These are phyloP conservation scores for Amblyopsis rosae DNA, from an alignment of 2,113 vertebrate species.

Conservation along the genomic window DNA sequence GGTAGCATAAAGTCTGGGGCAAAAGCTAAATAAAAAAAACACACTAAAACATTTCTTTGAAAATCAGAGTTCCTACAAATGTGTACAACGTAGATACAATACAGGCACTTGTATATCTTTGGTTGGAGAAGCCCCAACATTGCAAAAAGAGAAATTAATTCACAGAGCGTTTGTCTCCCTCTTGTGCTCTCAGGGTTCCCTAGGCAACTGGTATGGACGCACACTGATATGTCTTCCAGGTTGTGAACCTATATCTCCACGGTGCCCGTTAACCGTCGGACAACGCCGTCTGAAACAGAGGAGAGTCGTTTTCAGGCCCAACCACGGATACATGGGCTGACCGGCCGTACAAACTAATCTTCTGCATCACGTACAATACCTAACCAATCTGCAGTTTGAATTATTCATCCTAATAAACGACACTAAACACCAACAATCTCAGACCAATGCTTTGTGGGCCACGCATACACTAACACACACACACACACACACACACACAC, in stretches of 20 bases:
- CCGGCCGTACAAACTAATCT: no score
- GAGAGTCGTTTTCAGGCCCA: background rate
- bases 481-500: background rate
- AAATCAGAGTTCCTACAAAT: constrained; percentile 85
- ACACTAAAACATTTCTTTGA: constrained; percentile 52
- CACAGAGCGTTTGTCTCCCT: constrained; percentile 84
- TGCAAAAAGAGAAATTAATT: constrained; percentile 85
- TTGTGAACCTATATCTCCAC: constrained; percentile 61
- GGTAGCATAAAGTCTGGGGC: constrained; percentile 76
- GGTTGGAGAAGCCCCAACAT: constrained; percentile 98
- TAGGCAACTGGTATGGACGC: constrained; percentile 81
- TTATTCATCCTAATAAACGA: no score
- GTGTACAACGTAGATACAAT: constrained; percentile 99
- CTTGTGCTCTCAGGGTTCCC: constrained; percentile 77
- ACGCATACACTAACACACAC: no score
- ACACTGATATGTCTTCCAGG: constrained; percentile 49
- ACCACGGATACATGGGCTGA: background rate
- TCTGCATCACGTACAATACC: no score
- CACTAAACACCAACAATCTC: no score
- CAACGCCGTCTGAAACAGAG: constrained; percentile 84
- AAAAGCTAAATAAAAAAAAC: constrained; percentile 50
- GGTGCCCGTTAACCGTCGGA: constrained; percentile 86
- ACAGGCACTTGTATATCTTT: constrained; percentile 99
- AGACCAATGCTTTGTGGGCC: no score
- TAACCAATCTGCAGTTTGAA: no score